Percentiles rank a stretch among this genome's conserved stretches.
Conservation (phyloP, 37 sponge, comb jelly and placozoan species). For the Geodia barretti region DNA sequence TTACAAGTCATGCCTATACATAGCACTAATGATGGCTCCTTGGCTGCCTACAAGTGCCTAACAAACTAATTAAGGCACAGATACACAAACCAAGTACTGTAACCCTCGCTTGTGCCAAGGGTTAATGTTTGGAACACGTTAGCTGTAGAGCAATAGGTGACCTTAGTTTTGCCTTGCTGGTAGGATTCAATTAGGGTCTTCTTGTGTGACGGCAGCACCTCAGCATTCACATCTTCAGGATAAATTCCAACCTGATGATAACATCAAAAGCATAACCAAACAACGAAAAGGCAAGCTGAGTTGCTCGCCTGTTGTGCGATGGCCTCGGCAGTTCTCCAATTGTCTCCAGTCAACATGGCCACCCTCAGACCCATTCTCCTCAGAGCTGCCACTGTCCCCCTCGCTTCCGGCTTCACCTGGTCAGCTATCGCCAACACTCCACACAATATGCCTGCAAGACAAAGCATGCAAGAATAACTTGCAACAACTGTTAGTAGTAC, state of each 20-base stretch:
- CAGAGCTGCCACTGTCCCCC: constrained; percentile 35
- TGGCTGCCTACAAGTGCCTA: no score
- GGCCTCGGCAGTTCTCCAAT: constrained; percentile 77
- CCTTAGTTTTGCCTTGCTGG: constrained; percentile 50
- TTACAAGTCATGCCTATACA: no score
- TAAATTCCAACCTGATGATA: constrained; percentile 63
- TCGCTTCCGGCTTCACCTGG: constrained; percentile 55
- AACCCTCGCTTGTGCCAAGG: no score
- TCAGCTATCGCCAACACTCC: constrained; percentile 66
- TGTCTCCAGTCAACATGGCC: constrained; percentile 84
- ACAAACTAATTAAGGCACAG: no score
- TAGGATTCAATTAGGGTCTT: constrained; percentile 53
- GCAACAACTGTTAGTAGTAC: no score
- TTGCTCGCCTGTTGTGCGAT: constrained; percentile 69
- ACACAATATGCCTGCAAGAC: constrained; percentile 41
- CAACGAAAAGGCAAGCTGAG: background rate
- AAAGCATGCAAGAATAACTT: no score
- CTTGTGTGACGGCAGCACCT: constrained; percentile 89
- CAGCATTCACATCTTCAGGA: constrained; percentile 70
- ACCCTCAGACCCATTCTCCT: constrained; percentile 41
- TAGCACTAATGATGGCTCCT: no score
- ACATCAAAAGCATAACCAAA: background rate
- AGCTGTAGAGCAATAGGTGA: background rate
- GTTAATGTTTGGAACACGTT: background rate
- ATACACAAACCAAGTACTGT: no score